Base-by-base conservation (phyloP, 2,888 invertebrate genomes). In the Sericinus montela region DNA sequence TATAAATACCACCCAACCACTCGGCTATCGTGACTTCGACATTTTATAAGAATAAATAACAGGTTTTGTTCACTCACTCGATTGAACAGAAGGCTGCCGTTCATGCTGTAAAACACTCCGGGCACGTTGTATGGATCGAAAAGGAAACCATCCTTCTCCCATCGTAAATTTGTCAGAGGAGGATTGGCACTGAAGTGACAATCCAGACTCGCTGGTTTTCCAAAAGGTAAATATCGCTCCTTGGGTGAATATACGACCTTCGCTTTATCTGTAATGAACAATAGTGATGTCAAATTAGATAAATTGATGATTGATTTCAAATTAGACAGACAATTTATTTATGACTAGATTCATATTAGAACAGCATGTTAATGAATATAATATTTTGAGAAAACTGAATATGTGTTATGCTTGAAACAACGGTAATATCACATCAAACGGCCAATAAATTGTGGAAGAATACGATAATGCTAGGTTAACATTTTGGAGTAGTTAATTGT, bases 181-280 rank as follows among this genome's bases (percentile, higher is more conserved):
- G 98, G 98, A 87, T 97, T 98, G 4, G 97, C 95, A 64, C 96
- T 92, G 72, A 96, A 96, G 77, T 97, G 96, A 75, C 98, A 98
- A 80, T 97, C 96, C 49, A 98, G 90, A 49, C 95, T 91, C 7
- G 94, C 95, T 3, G 94, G 92, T 65, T 94, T 92, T 14, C 97
- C 97, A 65, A 92, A 93, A 0, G 97, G 95, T 62, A 98, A 91
- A 72, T 93, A 94, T 34, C 97, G 93, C 80, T 96, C 95, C 54
- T 93, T 91, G 14, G 96, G 96, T 45, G 97, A 94, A 75, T 94
- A 95, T 60, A 97, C 93, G 38, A 98, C 96, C 82, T 96, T 95
- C 14, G 98, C 98, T 79, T 95, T 95, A 84, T 96, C 98, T 98
- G 84, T 11, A 32, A 32, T 7, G 11, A 7, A n/a, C 25, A 25